Conservation (phyloP, 2,113 vertebrate species). For the Crotalus horridus region DNA sequence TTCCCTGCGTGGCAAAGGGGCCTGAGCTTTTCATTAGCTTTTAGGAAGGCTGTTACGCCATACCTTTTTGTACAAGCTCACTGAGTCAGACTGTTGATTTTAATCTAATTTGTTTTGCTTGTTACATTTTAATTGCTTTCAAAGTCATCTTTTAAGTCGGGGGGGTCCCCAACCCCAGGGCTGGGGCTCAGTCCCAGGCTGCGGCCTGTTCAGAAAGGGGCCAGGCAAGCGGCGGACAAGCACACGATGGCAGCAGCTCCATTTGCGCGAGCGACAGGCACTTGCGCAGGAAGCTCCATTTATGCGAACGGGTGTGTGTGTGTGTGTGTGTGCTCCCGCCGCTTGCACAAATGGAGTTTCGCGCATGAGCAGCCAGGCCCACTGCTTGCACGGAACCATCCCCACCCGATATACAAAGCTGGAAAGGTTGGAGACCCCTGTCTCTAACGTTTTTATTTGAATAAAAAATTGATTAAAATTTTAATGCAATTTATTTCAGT, state of each 20-base stretch:
- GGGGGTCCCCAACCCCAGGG: background rate
- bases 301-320: background rate
- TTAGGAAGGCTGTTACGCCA: background rate
- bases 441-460: background rate
- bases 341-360: background rate
- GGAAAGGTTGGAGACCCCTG: background rate
- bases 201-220: rapidly evolving
- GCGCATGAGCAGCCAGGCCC: background rate
- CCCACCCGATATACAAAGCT: background rate
- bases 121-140: background rate
- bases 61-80: background rate
- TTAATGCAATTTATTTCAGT: background rate
- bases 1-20: background rate
- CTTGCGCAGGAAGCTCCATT: background rate
- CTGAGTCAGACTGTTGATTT: background rate
- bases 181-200: background rate
- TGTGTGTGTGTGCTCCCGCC: too few relatives aligned
- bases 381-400: background rate
- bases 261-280: background rate
- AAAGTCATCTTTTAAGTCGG: background rate
- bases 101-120: background rate
- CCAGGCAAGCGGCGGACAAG: background rate
- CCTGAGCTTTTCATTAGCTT: background rate
- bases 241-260: background rate
- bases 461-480: too few relatives aligned